phyloP scores from a whole-genome alignment of 30 jellyfish, hydroid and myxozoan genomes.

The Mastigias papua region DNA sequence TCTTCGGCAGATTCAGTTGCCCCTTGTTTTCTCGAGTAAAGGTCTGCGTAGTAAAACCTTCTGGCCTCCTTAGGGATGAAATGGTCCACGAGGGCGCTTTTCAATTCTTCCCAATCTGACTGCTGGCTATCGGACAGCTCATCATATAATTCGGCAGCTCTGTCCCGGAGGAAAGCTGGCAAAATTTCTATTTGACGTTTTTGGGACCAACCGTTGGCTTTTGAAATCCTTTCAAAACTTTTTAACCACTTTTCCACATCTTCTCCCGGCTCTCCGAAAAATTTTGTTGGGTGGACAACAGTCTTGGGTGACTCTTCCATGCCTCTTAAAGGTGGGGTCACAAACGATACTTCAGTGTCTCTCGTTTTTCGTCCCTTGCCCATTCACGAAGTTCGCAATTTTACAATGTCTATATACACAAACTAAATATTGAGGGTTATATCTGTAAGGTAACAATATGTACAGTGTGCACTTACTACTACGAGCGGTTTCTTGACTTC shows the following conservation, averaged over 20 bases:
- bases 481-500: no score
- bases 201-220: conserved; percentile 36
- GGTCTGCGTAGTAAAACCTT: conserved; percentile 24
- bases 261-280: conserved; percentile 29
- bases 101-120: neutral
- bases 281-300: neutral
- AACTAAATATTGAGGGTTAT: no score
- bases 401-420: no score
- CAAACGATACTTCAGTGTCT: no score
- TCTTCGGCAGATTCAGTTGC: conserved; percentile 5
- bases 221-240: conserved; percentile 13
- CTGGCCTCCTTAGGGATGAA: conserved; percentile 7
- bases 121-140: conserved; percentile 11
- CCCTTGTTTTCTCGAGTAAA: conserved; percentile 19
- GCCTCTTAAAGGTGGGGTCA: no score
- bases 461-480: no score
- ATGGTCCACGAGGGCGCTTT: neutral
- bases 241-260: conserved; percentile 50
- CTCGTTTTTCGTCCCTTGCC: no score
- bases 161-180: conserved; percentile 38
- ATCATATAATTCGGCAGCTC: conserved; percentile 40
- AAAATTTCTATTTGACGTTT: conserved; percentile 3
- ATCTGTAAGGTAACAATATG: no score
- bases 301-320: neutral
- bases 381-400: no score